Evolutionary conservation across 2,888 invertebrate genomes (phyloP).

Genomic region (Nezara viridula): DNA sequence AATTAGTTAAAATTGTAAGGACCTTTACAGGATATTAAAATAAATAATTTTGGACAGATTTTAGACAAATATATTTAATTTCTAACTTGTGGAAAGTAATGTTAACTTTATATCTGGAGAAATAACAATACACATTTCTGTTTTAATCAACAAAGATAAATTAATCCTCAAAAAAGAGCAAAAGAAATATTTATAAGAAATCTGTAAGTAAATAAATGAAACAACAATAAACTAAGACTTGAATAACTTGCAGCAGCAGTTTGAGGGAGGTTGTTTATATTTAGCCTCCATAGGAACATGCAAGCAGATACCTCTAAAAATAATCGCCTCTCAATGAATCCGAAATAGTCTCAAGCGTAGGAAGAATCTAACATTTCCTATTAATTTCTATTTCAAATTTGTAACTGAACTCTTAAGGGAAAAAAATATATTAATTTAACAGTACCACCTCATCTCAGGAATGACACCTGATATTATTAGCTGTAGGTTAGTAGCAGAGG

Average conservation of each 20-base stretch:
- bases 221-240: not conserved
- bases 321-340: slow-evolving; percentile 32
- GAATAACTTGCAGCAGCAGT: not conserved
- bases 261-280: slow-evolving; percentile 29
- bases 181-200: not conserved
- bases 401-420: not conserved
- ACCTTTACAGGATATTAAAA: too few species aligned
- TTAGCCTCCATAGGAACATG: not conserved
- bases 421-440: not conserved
- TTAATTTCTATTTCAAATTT: not conserved
- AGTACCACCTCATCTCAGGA: not conserved
- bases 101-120: not conserved
- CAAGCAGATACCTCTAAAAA: slow-evolving; percentile 26
- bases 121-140: not conserved
- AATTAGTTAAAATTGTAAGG: too few species aligned
- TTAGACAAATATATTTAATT: not conserved
- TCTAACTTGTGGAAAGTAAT: not conserved
- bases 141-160: not conserved
- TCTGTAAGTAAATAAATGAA: not conserved
- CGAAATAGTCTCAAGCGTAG: not conserved
- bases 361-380: not conserved
- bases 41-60: not conserved
- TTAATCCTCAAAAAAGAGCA: too few species aligned
- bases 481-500: not conserved
- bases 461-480: not conserved